Evolutionary conservation across 2,888 invertebrate species (phyloP), one percentile per base, ranked within the genome.

Genomic region (Tribolium freemani): DNA sequence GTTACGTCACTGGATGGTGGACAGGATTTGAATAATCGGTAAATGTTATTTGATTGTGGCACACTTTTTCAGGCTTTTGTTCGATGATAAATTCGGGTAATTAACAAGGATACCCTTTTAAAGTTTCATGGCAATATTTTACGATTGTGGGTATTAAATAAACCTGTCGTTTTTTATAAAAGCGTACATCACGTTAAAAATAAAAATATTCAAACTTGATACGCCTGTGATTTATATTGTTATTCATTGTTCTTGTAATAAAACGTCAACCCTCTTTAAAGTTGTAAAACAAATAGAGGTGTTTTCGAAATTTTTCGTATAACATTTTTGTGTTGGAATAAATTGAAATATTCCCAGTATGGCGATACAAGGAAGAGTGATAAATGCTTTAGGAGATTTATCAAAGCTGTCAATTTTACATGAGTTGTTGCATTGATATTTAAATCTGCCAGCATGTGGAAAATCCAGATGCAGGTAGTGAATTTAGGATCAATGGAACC

Each of bases 401-500:
- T 67, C 56, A 60, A 58, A 58, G 58, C 58, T 60, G 69, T 69
- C 69, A 69, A 69, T 69, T 69, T 44, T 51, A 51, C 60, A 51
- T 69, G 69, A 69, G 53, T 60, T 69, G 58, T 69, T 58, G 60
- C 69, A 58, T 53, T 58, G 69, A 69, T 69, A 60, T 69, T 69
- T 69, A 69, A 67, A 67, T 67, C 56, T 57, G 46, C 67, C 48
- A 56, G 56, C 46, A 56, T 67, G 56, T 56, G 54, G 26, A 46
- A 64, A 50, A 53, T 54, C 30, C 53, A 45, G 44, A 44, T 21
- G 53, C 16, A 66, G 11, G 13, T 8, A 44, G 26, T 61, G 58
- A 30, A n/a, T n/a, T n/a, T n/a, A n/a, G n/a, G n/a, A 26, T 20
- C 46, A 30, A 21, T 5, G 48, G 38, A 38, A 38, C 38, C 38